Base-by-base conservation (phyloP, 2,888 invertebrate species). In the Didymodactylos carnosus region DNA sequence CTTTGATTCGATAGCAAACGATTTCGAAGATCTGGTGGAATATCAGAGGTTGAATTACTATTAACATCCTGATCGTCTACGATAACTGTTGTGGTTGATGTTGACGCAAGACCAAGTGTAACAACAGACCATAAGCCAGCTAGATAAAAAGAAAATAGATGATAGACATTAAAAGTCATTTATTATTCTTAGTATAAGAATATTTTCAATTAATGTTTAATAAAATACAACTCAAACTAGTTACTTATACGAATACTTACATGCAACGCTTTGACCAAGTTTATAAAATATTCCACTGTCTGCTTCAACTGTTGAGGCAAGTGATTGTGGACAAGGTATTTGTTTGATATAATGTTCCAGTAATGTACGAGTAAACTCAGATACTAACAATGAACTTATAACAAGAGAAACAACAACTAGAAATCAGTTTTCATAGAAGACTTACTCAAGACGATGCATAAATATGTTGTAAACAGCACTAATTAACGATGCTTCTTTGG, bases 1-100 rank as follows among this genome's bases (percentile, higher is more conserved):
- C 94, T 92, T 84, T 94, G 92, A 84, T 91, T 91, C 74, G 94
- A 92, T 77, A 95, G 85, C 1, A 84, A 80, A 19, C 83, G 79
- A 72, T 80, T 81, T 10, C 78, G 76, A 25, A 81, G 78, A 23
- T 81, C 79, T 40, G 80, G 79, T 72, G 81, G 79, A n/a, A 80
- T 78, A 75, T 80, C 80, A 76, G 80, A 79, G 51, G 77, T 76
- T 35, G 77, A 76, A 19, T 73, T 76, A 39, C 77, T 76, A 71
- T 49, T 39, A 35, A 46, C 23, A 10, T 39, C 51, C 7, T n/a
- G n/a, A 4, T 73, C 71, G 4, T 27, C 10, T 0, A 35, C 13
- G 3, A 11, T 8, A 11, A 13, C 25, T 8, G 49, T 49, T 23
- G 23, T 23, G 11, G 72, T 46, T 19, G 71, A 71, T 23, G 75